These are phyloP conservation scores for Ploceus nigricollis DNA, from an alignment of 2,113 vertebrate genomes.

Conservation along the genomic window DNA sequence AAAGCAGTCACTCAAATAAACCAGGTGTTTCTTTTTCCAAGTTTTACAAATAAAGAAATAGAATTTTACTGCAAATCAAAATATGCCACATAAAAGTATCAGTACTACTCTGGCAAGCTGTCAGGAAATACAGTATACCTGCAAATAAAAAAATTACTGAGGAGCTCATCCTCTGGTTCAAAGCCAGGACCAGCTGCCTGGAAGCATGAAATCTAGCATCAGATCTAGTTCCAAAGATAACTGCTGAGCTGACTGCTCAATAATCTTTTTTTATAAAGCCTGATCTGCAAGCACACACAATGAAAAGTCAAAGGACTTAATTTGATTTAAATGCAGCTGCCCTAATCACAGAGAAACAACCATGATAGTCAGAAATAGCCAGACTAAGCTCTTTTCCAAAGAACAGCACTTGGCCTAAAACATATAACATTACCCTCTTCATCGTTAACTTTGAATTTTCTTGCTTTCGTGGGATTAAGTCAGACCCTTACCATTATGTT, in stretches of 20 bases:
- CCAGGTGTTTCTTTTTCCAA: neutral
- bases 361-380: neutral
- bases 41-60: neutral
- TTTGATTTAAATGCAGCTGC: neutral
- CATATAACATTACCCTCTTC: neutral
- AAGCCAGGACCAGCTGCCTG: neutral
- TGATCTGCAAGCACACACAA: neutral
- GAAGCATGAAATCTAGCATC: neutral
- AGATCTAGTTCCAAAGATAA: neutral
- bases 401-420: neutral
- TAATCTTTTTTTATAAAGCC: neutral
- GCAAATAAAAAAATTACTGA: neutral
- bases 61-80: neutral
- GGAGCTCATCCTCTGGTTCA: neutral
- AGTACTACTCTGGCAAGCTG: neutral
- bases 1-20: neutral
- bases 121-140: neutral
- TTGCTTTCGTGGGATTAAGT: conserved; percentile 40
- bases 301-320: neutral
- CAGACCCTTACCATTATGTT: conserved; percentile 50
- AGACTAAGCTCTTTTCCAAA: neutral
- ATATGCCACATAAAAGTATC: neutral
- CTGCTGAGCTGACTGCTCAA: neutral
- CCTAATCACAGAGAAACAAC: neutral
- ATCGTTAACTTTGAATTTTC: conserved; percentile 35